Evolutionary conservation across 2,888 invertebrate species (phyloP).

Genomic region (Escarpia spicata): DNA sequence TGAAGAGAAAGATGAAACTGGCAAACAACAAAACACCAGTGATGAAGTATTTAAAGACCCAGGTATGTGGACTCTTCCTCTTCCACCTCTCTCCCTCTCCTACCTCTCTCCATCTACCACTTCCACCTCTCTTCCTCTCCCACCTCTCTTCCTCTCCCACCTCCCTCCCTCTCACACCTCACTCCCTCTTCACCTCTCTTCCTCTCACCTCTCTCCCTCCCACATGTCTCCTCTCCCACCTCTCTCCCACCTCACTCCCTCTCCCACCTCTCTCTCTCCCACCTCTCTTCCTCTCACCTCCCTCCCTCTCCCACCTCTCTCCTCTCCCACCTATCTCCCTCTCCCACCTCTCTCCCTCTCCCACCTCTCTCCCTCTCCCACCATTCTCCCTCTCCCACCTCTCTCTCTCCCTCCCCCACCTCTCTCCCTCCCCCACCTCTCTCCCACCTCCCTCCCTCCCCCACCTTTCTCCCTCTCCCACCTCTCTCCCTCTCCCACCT

Average conservation of each 20-base stretch:
- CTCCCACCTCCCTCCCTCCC: neutral
- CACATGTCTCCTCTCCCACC: neutral
- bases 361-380: neutral
- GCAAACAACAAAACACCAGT: conserved; percentile 72
- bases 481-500: too few species aligned
- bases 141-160: neutral
- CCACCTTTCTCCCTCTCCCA: neutral
- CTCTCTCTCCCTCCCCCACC: neutral
- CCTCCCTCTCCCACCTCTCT: too few species aligned
- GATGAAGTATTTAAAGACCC: conserved; percentile 78
- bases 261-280: neutral
- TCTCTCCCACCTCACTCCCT: neutral
- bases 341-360: neutral
- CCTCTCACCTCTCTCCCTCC: neutral
- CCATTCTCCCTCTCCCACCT: neutral
- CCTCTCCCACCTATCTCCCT: neutral
- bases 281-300: neutral
- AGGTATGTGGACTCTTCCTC: neutral
- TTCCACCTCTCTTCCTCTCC: neutral
- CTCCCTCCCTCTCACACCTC: neutral
- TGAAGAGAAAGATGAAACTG: conserved; percentile 64
- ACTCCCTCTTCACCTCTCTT: neutral
- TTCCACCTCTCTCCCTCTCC: neutral
- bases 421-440: neutral
- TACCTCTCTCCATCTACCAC: neutral